Base-by-base conservation (phyloP, 2,888 invertebrate genomes). In the Prenolepis imparis region DNA sequence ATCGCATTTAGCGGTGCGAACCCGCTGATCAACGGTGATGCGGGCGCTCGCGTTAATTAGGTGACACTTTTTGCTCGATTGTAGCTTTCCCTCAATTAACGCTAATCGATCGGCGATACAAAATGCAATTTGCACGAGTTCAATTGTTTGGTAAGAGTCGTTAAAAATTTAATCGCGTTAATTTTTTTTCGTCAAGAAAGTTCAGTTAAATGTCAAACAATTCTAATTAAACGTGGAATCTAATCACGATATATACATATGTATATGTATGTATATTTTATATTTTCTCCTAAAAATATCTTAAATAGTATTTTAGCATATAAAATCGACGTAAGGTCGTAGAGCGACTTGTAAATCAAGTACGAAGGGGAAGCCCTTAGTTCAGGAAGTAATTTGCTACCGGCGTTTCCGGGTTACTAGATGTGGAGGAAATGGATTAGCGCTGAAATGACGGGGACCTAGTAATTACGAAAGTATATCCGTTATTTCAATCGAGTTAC, bases 1-100 rank as follows among this genome's bases (percentile, higher is more conserved):
- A 89, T 90, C 67, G 83, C 82, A 67, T 82, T 86, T 82, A 83
- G 64, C 64, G 61, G 48, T 41, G 68, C 68, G 57, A 83, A 36
- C 57, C 61, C 67, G 64, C 75, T 74, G 85, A 90, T 88, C 86
- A 90, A 48, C 80, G 59, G 67, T 64, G 74, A 81, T 78, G 78
- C 78, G 78, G 73, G 70, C 75, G 75, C 61, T 87, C 81, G 28
- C 64, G 84, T 90, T 89, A 90, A 89, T 89, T 85, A 85, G 83
- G 73, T 84, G 85, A 87, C 88, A 87, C 85, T 86, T 89, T 85
- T 89, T 85, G 61, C 83, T 80, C 82, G 82, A 82, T 73, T 70
- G 55, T 84, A 82, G 88, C 63, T 77, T 82, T 57, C 73, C 83
- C 83, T 88, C 85, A 87, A 87, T 89, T 90, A 87, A 64, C 82